phyloP scores from a whole-genome alignment of 2,888 invertebrate genomes.

The Nyleta sp. region DNA sequence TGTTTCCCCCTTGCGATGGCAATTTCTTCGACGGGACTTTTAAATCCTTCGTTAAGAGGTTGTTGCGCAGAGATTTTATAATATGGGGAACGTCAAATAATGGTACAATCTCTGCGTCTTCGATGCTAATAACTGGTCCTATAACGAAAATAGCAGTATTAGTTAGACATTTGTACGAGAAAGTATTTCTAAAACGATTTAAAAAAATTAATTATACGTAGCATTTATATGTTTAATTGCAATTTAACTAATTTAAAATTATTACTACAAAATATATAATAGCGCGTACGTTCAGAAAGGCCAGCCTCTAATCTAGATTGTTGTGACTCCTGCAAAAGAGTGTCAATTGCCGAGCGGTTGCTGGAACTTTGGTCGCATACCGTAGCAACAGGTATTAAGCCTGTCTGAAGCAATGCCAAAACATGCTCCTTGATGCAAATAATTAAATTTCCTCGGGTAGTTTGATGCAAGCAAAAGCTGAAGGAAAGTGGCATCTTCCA shows the following conservation, averaged over 20 bases:
- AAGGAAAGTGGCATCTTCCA: slow-evolving; percentile 22
- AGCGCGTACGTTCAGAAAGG: neutral
- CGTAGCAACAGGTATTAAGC: slow-evolving; percentile 14
- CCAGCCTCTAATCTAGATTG: neutral
- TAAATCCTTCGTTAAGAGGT: too few relatives aligned
- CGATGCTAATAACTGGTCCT: slow-evolving; percentile 15
- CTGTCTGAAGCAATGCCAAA: neutral
- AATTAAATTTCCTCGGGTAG: neutral
- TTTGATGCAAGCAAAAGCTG: slow-evolving; percentile 8
- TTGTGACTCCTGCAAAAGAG: neutral
- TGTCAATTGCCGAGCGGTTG: neutral
- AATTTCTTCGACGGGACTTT: neutral
- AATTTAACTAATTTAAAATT: too few relatives aligned
- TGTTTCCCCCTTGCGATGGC: neutral
- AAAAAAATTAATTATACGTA: neutral
- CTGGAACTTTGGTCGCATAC: slow-evolving; percentile 28
- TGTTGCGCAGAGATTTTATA: neutral
- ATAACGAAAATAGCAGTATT: too few relatives aligned
- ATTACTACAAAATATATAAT: too few relatives aligned
- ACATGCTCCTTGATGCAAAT: slow-evolving; percentile 11
- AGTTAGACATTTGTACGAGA: too few relatives aligned
- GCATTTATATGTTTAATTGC: too few relatives aligned
- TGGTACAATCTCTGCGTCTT: slow-evolving; percentile 42
- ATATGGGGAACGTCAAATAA: slow-evolving; percentile 18
- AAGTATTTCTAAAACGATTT: too few relatives aligned